Evolutionary conservation across 2,113 vertebrate genomes (phyloP), one percentile per base, ranked within the genome.

Genomic region (Indri indri): DNA sequence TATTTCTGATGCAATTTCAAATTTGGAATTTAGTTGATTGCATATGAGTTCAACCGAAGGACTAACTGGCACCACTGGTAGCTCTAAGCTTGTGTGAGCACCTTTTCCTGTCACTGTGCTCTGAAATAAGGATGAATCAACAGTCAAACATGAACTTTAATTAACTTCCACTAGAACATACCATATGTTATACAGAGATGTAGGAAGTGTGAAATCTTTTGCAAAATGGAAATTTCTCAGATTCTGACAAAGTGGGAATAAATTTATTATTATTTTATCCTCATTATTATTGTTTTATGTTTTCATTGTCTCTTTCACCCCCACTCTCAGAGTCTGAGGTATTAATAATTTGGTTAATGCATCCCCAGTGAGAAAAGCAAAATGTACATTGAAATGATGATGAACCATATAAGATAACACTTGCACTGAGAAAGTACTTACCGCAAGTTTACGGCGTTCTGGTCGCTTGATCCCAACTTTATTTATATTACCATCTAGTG

Each of bases 161-260:
- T 98, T 98, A 96, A 95, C 91, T 97, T 96, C 32, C 30, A 79
- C 92, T 92, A 71, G 87, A 96, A 92, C 65, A 85, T 93, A 94
- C 63, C 95, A 85, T 91, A 94, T 97, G 71, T 79, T 96, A 93
- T 85, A 88, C 5, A 90, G 94, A 86, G 74, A 87, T 90, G 83
- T 95, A 79, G 88, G 92, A 94, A 93, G 95, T 96, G 80, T 96
- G 97, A 98, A 94, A 95, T 95, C 50, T 54, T 93, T 85, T 59
- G 83, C 83, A 94, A 97, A 98, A 96, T 96, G 94, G 71, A 94
- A 96, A 95, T 68, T 91, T 97, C 92, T 96, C 79, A n/a, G 94
- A 89, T 83, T 96, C 80, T 91, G 84, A 91, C 84, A 96, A 70
- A 94, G 59, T 92, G 52, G 82, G 52, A 94, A 23, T 47, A 93